phyloP scores from a whole-genome alignment of 2,113 vertebrate species.

The Pygoscelis antarcticus region DNA sequence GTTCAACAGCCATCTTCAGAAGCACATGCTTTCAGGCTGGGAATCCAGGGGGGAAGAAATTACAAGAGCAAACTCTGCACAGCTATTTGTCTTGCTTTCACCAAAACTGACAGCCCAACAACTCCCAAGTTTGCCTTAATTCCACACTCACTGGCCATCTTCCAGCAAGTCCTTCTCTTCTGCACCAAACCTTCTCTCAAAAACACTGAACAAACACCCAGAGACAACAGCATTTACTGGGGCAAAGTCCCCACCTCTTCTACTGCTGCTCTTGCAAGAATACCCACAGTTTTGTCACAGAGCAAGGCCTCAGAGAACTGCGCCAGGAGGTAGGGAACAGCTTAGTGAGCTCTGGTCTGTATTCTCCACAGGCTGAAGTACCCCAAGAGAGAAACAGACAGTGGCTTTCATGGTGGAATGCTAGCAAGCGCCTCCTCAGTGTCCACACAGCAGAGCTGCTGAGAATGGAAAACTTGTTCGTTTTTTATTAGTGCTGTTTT shows the following conservation, averaged over 20 bases:
- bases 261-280: neutral
- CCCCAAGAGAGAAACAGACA: neutral
- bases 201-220: neutral
- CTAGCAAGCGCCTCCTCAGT: neutral
- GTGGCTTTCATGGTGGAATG: neutral
- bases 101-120: neutral
- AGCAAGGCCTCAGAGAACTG: neutral
- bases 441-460: neutral
- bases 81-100: constrained; percentile 2
- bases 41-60: neutral
- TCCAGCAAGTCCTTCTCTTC: neutral
- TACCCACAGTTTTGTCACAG: neutral
- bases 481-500: neutral
- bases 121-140: neutral
- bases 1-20: neutral
- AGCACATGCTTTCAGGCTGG: neutral
- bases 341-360: neutral
- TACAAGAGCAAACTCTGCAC: neutral
- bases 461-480: neutral
- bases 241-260: neutral
- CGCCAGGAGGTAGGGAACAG: neutral
- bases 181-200: neutral
- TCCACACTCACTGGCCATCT: neutral
- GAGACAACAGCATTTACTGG: neutral
- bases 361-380: neutral